phyloP scores from a whole-genome alignment of 2,113 vertebrate genomes.

The Abramis brama region DNA sequence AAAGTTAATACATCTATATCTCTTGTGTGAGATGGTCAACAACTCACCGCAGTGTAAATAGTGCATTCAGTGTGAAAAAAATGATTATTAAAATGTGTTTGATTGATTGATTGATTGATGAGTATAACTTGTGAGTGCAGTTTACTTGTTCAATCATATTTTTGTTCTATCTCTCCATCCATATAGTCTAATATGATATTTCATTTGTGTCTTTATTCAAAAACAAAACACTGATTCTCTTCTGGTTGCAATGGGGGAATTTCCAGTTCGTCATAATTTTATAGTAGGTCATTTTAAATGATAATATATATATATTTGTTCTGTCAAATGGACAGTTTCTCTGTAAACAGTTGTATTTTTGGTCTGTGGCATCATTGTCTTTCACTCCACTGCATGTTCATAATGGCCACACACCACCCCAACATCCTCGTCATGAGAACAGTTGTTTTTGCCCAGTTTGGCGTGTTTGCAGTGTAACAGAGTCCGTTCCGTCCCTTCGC shows the following conservation, averaged over 20 bases:
- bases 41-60: slow-evolving; percentile 37
- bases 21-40: slow-evolving; percentile 54
- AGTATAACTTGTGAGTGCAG: background rate
- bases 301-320: too few relatives aligned
- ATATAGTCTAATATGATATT: background rate
- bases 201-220: background rate
- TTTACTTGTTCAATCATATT: background rate
- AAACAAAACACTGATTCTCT: background rate
- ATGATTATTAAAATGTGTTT: background rate
- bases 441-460: slow-evolving; percentile 73
- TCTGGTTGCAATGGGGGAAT: background rate
- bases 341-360: slow-evolving; percentile 5
- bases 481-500: slow-evolving; percentile 70
- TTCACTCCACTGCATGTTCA: background rate
- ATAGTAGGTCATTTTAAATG: background rate
- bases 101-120: background rate
- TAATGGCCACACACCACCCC: slow-evolving; percentile 70
- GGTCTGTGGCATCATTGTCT: background rate
- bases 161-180: background rate
- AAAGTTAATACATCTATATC: background rate
- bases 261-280: background rate
- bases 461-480: slow-evolving; percentile 73
- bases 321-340: background rate
- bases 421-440: slow-evolving; percentile 69
- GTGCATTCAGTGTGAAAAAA: slow-evolving; percentile 15